Evolutionary conservation across 2,888 invertebrate genomes (phyloP).

Genomic region (Noctua fimbriata): DNA sequence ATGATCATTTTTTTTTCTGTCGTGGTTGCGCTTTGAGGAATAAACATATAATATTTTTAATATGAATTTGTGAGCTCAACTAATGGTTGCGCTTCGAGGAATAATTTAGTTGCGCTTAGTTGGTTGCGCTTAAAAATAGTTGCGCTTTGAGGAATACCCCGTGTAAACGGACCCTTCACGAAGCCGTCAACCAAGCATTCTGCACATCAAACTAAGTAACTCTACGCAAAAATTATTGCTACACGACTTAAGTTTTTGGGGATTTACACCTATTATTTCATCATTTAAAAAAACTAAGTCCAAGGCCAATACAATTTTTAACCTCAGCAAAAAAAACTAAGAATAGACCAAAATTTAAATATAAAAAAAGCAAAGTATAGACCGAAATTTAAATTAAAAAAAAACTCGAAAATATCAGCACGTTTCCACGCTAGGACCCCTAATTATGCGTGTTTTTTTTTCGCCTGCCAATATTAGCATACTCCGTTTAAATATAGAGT

Average conservation of each 20-base stretch:
- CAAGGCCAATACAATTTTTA: background rate
- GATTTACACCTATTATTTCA: background rate
- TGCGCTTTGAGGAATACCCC: too few species aligned
- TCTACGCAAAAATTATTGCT: background rate
- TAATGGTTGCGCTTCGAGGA: too few species aligned
- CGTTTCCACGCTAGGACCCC: constrained; percentile 12
- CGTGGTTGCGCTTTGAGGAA: too few species aligned
- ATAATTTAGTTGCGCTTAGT: too few species aligned
- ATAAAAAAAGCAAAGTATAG: background rate
- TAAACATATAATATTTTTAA: too few species aligned
- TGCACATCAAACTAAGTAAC: background rate
- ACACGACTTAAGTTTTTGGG: background rate
- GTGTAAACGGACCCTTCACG: background rate
- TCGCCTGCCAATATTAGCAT: constrained; percentile 45
- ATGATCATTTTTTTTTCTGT: too few species aligned
- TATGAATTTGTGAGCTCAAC: too few species aligned
- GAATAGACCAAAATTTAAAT: background rate
- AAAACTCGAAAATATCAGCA: background rate
- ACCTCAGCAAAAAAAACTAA: background rate
- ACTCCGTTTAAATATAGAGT: constrained; percentile 29
- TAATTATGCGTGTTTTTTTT: constrained; percentile 48
- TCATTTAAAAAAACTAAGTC: background rate
- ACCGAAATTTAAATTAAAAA: background rate
- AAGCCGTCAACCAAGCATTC: background rate
- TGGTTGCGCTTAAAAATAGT: too few species aligned